Conservation (phyloP, 2,888 invertebrate species). For the Lasiommata megera region DNA sequence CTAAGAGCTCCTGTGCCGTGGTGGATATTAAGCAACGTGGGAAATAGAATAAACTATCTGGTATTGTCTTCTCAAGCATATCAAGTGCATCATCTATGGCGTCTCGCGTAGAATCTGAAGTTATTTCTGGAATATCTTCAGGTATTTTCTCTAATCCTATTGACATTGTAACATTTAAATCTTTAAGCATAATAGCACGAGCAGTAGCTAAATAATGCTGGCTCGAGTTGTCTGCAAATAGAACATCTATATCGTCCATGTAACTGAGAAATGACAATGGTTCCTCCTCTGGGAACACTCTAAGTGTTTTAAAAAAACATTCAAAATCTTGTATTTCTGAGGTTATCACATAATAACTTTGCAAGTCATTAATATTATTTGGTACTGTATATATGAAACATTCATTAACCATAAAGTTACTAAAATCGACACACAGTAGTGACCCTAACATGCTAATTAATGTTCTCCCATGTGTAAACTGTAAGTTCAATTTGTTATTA, state of each 20-base stretch:
- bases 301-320: constrained; percentile 78
- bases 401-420: constrained; percentile 84
- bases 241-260: constrained; percentile 86
- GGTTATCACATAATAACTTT: constrained; percentile 83
- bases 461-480: constrained; percentile 57
- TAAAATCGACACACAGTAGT: constrained; percentile 81
- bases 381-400: constrained; percentile 90
- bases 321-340: constrained; percentile 85
- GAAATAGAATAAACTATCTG: constrained; percentile 71
- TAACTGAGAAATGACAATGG: constrained; percentile 84
- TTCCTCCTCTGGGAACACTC: constrained; percentile 74
- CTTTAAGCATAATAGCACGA: constrained; percentile 87
- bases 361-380: constrained; percentile 85
- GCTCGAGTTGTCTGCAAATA: constrained; percentile 89
- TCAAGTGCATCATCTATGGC: constrained; percentile 58
- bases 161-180: constrained; percentile 87
- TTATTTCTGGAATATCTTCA: constrained; percentile 31
- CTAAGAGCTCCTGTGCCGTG: constrained; percentile 83
- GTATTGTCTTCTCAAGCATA: constrained; percentile 64
- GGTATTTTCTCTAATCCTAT: constrained; percentile 75
- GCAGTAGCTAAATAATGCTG: constrained; percentile 86
- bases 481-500: constrained; percentile 75
- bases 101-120: constrained; percentile 20
- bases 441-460: constrained; percentile 81
- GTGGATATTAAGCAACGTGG: constrained; percentile 82